Conservation (phyloP, 2,113 vertebrate species). For the Brienomyrus brachyistius region DNA sequence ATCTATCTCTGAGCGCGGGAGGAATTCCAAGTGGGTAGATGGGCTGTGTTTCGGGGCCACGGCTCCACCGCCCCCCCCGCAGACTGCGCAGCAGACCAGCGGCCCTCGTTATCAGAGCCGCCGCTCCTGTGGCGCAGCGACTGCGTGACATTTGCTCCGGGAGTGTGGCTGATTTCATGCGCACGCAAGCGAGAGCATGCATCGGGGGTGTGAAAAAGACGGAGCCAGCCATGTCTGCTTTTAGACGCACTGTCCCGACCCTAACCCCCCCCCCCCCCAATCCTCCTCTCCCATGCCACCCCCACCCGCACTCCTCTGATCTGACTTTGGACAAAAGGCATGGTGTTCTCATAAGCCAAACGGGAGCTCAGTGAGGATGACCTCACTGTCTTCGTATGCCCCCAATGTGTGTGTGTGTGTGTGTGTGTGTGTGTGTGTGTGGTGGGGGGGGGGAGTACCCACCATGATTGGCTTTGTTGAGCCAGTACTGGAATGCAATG, state of each 20-base stretch:
- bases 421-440: background rate
- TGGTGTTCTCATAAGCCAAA: background rate
- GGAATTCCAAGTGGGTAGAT: background rate
- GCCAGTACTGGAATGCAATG: background rate
- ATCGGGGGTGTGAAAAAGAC: background rate
- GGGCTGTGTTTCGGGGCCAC: background rate
- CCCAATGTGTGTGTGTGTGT: background rate
- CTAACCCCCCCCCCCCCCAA: background rate
- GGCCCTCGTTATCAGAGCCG: background rate
- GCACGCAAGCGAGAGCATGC: background rate
- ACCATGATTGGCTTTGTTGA: background rate
- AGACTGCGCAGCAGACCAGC: background rate
- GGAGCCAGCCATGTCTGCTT: background rate
- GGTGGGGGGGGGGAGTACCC: background rate
- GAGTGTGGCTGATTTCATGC: background rate
- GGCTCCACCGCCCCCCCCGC: background rate
- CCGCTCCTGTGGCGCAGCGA: background rate
- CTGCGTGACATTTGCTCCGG: background rate
- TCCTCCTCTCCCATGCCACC: background rate
- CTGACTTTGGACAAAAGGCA: background rate
- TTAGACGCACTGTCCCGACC: background rate
- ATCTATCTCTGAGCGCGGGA: background rate
- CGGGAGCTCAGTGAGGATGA: conserved; percentile 6
- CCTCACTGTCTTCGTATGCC: conserved; percentile 7
- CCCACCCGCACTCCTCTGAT: background rate